Evolutionary conservation across 1,140 invertebrate species (phyloP).

Genomic region (Cydia splendana): DNA sequence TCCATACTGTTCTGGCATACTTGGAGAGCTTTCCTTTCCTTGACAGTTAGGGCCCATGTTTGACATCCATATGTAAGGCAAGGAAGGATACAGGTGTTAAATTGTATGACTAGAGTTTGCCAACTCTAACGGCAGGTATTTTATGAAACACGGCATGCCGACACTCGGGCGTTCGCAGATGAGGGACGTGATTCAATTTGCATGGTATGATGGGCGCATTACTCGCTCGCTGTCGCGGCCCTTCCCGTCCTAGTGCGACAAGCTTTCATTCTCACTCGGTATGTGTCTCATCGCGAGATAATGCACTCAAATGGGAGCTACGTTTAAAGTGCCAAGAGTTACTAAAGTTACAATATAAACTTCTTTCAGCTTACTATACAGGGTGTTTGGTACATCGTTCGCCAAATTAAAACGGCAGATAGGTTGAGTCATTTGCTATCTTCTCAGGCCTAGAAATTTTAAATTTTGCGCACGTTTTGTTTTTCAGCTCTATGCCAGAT

Average conservation of each 20-base stretch:
- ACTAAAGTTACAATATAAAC: neutral
- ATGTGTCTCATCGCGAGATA: conserved; percentile 11
- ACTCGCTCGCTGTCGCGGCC: conserved; percentile 48
- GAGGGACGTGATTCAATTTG: conserved; percentile 74
- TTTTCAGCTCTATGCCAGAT: too few species aligned
- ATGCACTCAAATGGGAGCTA: neutral
- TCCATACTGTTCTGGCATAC: too few species aligned
- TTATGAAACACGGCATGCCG: conserved; percentile 38
- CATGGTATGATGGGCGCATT: conserved; percentile 70
- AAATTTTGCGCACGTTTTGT: too few species aligned
- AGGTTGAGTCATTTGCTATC: too few species aligned
- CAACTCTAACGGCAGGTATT: conserved; percentile 35
- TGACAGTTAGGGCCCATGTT: too few species aligned
- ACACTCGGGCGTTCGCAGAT: conserved; percentile 54
- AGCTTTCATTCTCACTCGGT: neutral
- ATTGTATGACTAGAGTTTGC: neutral
- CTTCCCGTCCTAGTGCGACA: conserved; percentile 35
- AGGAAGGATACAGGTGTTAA: too few species aligned
- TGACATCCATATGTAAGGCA: too few species aligned
- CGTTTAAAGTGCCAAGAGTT: neutral
- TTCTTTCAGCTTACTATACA: too few species aligned
- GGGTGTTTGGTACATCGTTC: too few species aligned
- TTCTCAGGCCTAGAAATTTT: too few species aligned
- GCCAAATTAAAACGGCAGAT: too few species aligned
- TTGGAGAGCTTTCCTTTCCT: too few species aligned